These are phyloP conservation scores for Craseonycteris thonglongyai DNA, from an alignment of 2,113 vertebrate genomes.

Conservation along the genomic window DNA sequence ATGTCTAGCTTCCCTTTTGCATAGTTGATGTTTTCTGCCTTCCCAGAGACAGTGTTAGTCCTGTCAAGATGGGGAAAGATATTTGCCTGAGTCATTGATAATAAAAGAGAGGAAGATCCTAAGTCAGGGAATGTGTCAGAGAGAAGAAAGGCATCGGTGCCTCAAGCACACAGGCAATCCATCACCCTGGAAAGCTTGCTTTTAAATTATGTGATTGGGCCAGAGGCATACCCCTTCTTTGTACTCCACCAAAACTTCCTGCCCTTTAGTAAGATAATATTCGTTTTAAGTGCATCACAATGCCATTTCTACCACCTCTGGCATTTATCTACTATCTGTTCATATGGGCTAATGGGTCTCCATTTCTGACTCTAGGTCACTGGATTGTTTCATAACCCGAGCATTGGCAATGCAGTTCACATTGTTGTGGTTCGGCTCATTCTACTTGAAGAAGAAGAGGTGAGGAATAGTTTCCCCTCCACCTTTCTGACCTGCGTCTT, in stretches of 20 bases:
- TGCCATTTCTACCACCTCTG: background rate
- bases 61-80: background rate
- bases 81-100: background rate
- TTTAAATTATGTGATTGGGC: background rate
- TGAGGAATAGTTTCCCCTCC: slow-evolving; percentile 70
- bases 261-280: background rate
- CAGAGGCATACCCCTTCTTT: background rate
- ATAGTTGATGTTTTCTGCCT: background rate
- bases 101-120: background rate
- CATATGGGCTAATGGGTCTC: slow-evolving; percentile 51
- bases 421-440: slow-evolving; percentile 95
- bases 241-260: background rate
- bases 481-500: background rate
- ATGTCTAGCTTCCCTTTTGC: background rate
- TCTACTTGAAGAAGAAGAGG: slow-evolving; percentile 95
- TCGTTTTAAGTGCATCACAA: background rate
- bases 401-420: slow-evolving; percentile 96
- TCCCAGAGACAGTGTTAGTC: background rate
- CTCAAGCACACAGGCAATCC: background rate
- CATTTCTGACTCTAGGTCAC: slow-evolving; percentile 85
- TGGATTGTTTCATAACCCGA: slow-evolving; percentile 94
- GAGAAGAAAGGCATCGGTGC: background rate
- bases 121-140: background rate
- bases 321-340: background rate
- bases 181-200: background rate